These are phyloP conservation scores for Heterocephalus glaber DNA, from an alignment of 2,113 vertebrate species.

Conservation along the genomic window DNA sequence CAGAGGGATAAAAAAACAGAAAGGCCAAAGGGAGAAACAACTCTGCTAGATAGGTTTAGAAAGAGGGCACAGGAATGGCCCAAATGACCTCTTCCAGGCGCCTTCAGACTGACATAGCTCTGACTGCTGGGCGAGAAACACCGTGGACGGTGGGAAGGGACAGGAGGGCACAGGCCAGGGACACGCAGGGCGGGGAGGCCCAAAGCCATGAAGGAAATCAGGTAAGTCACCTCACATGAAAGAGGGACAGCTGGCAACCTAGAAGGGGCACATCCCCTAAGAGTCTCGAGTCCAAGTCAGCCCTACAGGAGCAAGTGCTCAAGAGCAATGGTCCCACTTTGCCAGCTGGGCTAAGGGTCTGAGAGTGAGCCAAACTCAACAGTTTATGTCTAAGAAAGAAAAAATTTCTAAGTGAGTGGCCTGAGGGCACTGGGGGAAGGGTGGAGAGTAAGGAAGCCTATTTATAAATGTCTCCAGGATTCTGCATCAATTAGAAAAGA, in stretches of 20 bases:
- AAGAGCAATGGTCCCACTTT: neutral
- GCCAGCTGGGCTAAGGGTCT: neutral
- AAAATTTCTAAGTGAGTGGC: constrained; percentile 16
- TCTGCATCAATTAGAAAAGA: constrained; percentile 68
- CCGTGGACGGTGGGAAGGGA: neutral
- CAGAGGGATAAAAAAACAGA: neutral
- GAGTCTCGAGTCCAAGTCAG: neutral
- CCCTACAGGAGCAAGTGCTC: neutral
- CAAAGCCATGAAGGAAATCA: neutral
- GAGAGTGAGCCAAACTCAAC: neutral
- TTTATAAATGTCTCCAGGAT: constrained; percentile 75
- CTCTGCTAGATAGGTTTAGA: neutral
- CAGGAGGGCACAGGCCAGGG: neutral
- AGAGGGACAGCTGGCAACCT: neutral
- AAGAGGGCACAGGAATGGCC: neutral
- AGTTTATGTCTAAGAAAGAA: constrained; percentile 37
- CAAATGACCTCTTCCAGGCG: neutral
- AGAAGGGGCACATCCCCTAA: neutral
- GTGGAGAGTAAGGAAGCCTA: constrained; percentile 63
- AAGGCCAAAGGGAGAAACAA: neutral
- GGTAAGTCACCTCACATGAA: neutral
- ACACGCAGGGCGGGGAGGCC: neutral
- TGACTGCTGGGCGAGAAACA: neutral
- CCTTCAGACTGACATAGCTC: neutral
- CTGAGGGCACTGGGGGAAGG: neutral